Conservation (phyloP, 2,888 invertebrate species). For the Penaeus monodon region DNA sequence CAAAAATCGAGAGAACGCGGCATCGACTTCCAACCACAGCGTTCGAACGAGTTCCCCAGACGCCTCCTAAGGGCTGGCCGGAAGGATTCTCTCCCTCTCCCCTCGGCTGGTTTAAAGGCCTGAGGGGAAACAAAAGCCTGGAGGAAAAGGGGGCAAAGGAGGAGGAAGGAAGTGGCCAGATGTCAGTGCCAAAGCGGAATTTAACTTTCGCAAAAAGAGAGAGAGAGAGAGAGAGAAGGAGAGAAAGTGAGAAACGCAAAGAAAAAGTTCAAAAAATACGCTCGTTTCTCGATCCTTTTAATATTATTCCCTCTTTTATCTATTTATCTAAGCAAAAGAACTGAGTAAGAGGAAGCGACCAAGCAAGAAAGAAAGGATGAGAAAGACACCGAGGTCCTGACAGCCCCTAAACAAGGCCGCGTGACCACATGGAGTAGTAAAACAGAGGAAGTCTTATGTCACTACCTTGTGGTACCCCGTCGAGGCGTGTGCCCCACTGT, state of each 20-base stretch:
- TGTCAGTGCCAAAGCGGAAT: too few species aligned
- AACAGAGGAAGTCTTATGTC: slow-evolving; percentile 26
- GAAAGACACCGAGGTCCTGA: neutral
- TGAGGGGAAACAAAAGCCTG: neutral
- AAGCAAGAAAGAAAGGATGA: neutral
- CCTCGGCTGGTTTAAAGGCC: slow-evolving; percentile 1
- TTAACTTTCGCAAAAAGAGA: too few species aligned
- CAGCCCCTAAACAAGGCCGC: neutral
- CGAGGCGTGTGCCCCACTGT: too few species aligned
- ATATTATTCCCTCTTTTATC: too few species aligned
- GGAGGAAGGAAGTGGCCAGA: too few species aligned
- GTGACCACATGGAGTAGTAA: slow-evolving; percentile 19
- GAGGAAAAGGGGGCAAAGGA: neutral
- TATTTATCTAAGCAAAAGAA: too few species aligned
- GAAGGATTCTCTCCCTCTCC: neutral
- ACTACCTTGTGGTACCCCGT: neutral
- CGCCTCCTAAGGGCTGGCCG: too few species aligned
- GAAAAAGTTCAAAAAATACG: neutral
- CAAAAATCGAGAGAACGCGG: too few species aligned
- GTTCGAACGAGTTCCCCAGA: too few species aligned
- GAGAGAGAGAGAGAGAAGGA: neutral
- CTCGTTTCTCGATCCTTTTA: neutral
- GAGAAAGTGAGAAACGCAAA: neutral
- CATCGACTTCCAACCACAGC: too few species aligned
- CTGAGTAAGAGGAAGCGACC: neutral